Conservation (phyloP, 1,140 invertebrate species). For the Anthonomus grandis region DNA sequence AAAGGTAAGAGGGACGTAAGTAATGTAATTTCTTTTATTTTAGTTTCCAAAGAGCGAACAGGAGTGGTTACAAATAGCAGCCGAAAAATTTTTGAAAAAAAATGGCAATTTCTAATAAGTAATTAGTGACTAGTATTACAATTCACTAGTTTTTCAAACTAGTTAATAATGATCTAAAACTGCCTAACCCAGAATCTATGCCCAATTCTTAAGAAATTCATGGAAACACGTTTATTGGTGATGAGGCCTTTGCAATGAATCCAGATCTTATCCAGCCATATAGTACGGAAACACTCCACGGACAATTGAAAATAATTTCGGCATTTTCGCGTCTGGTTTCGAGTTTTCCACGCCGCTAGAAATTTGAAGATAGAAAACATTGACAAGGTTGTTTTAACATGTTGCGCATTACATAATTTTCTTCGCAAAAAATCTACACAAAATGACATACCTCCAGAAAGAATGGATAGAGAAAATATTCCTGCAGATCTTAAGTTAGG, state of each 20-base stretch:
- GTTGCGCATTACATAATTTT: too few species aligned
- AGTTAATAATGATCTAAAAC: too few species aligned
- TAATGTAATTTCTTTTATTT: background rate
- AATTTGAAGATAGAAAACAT: too few species aligned
- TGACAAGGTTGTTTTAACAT: too few species aligned
- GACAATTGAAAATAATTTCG: too few species aligned
- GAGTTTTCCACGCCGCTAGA: background rate
- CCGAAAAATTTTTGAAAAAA: too few species aligned
- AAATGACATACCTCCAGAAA: background rate
- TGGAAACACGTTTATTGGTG: too few species aligned
- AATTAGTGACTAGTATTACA: constrained; percentile 36
- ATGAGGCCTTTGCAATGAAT: too few species aligned
- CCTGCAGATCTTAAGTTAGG: background rate
- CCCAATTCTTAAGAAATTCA: constrained; percentile 7
- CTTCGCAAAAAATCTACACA: background rate
- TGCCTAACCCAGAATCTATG: too few species aligned
- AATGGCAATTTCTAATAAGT: constrained; percentile 42
- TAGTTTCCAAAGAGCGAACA: too few species aligned
- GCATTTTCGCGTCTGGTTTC: background rate
- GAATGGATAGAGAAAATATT: too few species aligned
- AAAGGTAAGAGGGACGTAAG: background rate
- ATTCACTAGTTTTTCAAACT: constrained; percentile 33
- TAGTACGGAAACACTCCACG: background rate
- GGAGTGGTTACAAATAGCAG: too few species aligned
- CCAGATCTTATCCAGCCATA: background rate